Evolutionary conservation across 2,113 vertebrate species (phyloP).

Genomic region (Rallus limicola): DNA sequence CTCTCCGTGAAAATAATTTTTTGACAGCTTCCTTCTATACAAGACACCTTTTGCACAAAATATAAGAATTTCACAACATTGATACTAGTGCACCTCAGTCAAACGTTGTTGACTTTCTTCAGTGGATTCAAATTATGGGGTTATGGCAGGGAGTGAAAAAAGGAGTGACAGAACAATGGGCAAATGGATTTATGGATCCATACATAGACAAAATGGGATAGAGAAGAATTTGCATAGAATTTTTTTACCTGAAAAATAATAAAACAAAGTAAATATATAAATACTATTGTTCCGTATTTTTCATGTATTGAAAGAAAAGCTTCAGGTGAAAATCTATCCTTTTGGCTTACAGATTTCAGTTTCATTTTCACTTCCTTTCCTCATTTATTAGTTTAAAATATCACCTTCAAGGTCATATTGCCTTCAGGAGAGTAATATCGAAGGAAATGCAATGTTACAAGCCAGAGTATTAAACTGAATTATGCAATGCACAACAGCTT

Average conservation of each 20-base stretch:
- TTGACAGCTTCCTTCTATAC: background rate
- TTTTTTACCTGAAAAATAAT: background rate
- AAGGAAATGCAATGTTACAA: slow-evolving; percentile 15
- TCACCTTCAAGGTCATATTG: slow-evolving; percentile 12
- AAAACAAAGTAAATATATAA: background rate
- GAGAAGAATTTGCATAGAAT: background rate
- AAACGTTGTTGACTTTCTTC: background rate
- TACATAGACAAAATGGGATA: background rate
- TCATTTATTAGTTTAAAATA: slow-evolving; percentile 52
- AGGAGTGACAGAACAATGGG: background rate
- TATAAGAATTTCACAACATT: background rate
- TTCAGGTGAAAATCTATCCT: background rate
- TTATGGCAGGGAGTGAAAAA: background rate
- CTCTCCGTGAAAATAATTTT: background rate
- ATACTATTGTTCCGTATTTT: background rate
- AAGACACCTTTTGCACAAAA: background rate
- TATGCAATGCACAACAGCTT: slow-evolving; percentile 18
- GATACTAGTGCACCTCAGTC: background rate
- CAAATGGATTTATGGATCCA: background rate
- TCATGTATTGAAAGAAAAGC: background rate
- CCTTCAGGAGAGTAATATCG: slow-evolving; percentile 35
- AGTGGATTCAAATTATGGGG: background rate
- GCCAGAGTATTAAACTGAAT: slow-evolving; percentile 48
- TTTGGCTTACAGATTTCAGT: background rate
- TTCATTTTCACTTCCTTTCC: background rate